phyloP scores from a whole-genome alignment of 2,797 vertebrate genomes.

The Petrocephalus schoutedeni region DNA sequence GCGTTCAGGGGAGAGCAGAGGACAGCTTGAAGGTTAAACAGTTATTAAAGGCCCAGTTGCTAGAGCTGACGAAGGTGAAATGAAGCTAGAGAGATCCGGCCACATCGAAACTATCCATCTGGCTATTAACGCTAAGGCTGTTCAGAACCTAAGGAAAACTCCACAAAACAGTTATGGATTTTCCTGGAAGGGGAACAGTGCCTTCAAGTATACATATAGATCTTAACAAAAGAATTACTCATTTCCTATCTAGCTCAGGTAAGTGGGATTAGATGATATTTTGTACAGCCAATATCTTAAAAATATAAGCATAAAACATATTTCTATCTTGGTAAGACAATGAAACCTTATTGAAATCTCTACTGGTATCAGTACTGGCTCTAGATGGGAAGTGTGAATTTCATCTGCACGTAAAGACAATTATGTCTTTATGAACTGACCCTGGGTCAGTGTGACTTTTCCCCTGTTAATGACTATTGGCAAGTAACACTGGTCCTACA shows the following conservation, averaged over 20 bases:
- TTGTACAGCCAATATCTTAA: not conserved
- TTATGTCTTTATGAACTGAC: not conserved
- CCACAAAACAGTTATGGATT: not conserved
- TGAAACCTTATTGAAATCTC: not conserved
- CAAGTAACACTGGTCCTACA: not conserved
- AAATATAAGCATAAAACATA: not conserved
- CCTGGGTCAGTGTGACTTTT: not conserved
- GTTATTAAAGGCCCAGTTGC: not conserved
- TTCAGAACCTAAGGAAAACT: not conserved
- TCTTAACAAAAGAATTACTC: not conserved
- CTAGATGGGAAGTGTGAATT: constrained; percentile 13
- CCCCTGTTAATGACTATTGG: not conserved
- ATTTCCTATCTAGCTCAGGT: not conserved
- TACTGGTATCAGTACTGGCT: not conserved
- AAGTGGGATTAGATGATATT: not conserved
- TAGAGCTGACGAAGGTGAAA: not conserved
- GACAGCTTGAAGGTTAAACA: not conserved
- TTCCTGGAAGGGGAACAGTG: not conserved
- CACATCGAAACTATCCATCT: not conserved
- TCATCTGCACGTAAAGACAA: constrained; percentile 6
- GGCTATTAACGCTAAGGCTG: not conserved
- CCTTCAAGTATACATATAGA: not conserved
- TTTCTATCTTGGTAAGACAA: not conserved
- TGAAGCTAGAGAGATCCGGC: not conserved
- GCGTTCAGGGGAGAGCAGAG: not conserved